Base-by-base conservation (phyloP, 53 echinoderm and acorn worm species). In the Apostichopus leukothele region DNA sequence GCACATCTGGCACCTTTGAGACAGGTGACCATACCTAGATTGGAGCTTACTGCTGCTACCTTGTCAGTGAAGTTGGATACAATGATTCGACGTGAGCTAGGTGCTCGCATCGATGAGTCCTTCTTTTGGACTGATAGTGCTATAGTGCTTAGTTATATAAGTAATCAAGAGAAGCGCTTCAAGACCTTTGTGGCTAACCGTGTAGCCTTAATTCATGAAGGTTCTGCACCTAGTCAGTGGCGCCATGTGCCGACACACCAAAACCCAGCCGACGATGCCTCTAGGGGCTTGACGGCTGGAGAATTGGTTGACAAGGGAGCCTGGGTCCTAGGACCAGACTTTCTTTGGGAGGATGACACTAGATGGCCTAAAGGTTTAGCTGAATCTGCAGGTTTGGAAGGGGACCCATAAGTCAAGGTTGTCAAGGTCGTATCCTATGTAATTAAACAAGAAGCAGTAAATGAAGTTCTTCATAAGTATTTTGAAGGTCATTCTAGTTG, bases 181-280 rank as follows among this genome's bases (percentile, higher is more conserved):
- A 63, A 89, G 10, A 92, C 92, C 1, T 94, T 94, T 90, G 94
- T 92, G 19, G 92, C 92, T 1, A 94, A 92, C 79, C 88, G 92
- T 77, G 84, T 93, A 6, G 73, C 86, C 11, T 73, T 83, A 73
- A 91, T 91, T 74, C 81, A 74, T 11, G 81, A 84, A 52, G 75
- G 79, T 1, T 90, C 94, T 12, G 22, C 59, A 12, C 88, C 91
- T 16, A 60, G 60, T 19, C 92, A 94, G 52, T 94, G 90, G 89
- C 86, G 75, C 52, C 89, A 87, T 91, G 25, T 25, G 25, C 25
- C 25, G 25, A 25, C 25, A 25, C 25, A 25, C 25, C 25, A 25
- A 25, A 25, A 25, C 25, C 25, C 25, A 25, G 25, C 25, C 1
- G 25, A 25, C 25, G 25, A 25, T 25, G 25, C 25, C 25, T 25